phyloP scores from a whole-genome alignment of 2,797 vertebrate genomes.

The Chaenodraco wilsoni region DNA sequence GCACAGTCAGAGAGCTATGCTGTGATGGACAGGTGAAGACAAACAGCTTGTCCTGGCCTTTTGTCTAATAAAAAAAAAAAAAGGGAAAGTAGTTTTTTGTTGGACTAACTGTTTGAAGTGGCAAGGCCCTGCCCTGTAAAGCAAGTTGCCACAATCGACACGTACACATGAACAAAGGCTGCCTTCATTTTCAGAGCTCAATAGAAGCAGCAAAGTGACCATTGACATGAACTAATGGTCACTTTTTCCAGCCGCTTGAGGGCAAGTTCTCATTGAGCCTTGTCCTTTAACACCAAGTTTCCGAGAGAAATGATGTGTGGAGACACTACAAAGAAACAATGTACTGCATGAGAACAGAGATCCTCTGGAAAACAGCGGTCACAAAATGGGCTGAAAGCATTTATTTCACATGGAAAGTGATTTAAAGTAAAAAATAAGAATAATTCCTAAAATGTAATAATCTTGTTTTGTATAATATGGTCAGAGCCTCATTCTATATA shows the following conservation, averaged over 20 bases:
- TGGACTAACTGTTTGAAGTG: not conserved
- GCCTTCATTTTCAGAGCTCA: constrained; percentile 10
- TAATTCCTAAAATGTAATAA: not conserved
- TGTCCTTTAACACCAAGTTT: not conserved
- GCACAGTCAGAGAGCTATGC: constrained; percentile 24
- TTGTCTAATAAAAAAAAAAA: not conserved
- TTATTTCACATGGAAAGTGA: no score
- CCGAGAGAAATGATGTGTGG: not conserved
- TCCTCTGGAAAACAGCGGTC: not conserved
- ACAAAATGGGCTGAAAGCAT: not conserved
- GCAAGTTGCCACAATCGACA: not conserved
- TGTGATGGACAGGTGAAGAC: constrained; percentile 25
- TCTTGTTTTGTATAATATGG: not conserved
- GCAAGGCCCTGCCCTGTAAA: not conserved
- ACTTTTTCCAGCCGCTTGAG: constrained; percentile 26
- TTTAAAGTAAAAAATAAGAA: not conserved
- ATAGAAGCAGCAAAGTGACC: constrained; percentile 3
- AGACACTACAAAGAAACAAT: not conserved
- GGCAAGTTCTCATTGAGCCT: not conserved
- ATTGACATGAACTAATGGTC: not conserved
- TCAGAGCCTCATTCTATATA: not conserved
- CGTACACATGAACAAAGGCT: constrained; percentile 15
- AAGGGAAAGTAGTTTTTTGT: not conserved
- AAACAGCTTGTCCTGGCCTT: not conserved
- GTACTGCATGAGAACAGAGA: not conserved